These are phyloP conservation scores for Ceraclea dissimilis DNA, from an alignment of 2,888 invertebrate species.

Conservation along the genomic window DNA sequence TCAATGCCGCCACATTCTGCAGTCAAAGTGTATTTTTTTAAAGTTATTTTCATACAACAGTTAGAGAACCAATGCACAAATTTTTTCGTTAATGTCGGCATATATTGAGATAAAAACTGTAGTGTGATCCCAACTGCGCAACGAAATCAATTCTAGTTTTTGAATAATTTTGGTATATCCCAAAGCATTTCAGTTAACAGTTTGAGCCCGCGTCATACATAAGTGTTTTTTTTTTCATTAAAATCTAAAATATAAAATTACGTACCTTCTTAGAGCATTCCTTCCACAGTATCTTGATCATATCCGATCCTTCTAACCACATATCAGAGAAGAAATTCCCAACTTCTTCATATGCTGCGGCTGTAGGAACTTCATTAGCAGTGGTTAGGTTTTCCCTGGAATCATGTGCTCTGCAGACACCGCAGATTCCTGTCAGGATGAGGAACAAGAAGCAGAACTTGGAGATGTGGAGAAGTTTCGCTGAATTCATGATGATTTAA, in stretches of 20 bases:
- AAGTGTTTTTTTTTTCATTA: no score
- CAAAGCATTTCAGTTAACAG: no score
- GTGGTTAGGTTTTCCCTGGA: background rate
- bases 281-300: slow-evolving; percentile 42
- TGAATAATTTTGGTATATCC: no score
- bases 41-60: no score
- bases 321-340: slow-evolving; percentile 38
- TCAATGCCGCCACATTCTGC: no score
- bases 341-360: slow-evolving; percentile 3
- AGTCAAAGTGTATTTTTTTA: no score
- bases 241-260: background rate
- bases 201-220: no score
- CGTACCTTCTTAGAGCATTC: slow-evolving; percentile 46
- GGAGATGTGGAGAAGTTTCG: background rate
- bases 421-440: background rate
- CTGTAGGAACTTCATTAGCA: background rate
- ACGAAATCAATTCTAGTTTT: no score
- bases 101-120: no score
- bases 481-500: background rate
- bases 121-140: no score
- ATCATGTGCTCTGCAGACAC: background rate
- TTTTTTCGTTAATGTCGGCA: no score
- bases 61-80: no score
- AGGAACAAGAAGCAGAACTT: background rate
- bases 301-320: slow-evolving; percentile 44